Evolutionary conservation across 1,140 invertebrate genomes (phyloP).

Genomic region (Halesus radiatus): DNA sequence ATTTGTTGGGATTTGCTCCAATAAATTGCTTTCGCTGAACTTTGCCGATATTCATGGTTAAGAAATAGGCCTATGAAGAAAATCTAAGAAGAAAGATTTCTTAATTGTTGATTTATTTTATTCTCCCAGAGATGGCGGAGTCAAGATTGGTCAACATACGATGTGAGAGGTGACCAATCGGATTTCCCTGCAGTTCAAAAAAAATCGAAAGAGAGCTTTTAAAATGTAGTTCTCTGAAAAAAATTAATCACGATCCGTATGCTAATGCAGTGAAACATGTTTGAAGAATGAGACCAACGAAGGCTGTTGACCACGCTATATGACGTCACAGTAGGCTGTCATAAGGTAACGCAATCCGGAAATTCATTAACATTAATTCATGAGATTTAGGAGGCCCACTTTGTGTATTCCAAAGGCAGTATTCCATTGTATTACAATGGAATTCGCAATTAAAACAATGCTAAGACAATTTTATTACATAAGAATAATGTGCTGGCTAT

Average conservation of each 20-base stretch:
- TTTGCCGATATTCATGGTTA: too few species aligned
- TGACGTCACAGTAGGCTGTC: conserved; percentile 9
- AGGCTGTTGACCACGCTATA: conserved; percentile 6
- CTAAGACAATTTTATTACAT: not conserved
- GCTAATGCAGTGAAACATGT: not conserved
- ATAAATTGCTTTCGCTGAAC: too few species aligned
- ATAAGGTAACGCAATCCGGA: conserved; percentile 15
- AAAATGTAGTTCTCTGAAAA: too few species aligned
- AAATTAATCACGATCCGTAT: not conserved
- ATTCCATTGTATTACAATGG: not conserved
- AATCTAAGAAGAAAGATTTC: too few species aligned
- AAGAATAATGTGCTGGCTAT: not conserved
- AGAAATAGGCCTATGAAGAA: too few species aligned
- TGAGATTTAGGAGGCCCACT: not conserved
- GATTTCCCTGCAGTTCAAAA: too few species aligned
- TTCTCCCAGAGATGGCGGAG: too few species aligned
- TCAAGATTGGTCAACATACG: too few species aligned
- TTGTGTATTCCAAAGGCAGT: not conserved
- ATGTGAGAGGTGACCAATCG: too few species aligned
- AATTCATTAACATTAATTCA: not conserved
- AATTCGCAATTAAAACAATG: not conserved
- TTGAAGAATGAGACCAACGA: not conserved
- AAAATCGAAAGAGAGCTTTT: too few species aligned
- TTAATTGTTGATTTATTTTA: too few species aligned
- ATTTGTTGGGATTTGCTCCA: too few species aligned